Base-by-base conservation (phyloP, 2,797 vertebrate species). In the Sebastes paucispinis region DNA sequence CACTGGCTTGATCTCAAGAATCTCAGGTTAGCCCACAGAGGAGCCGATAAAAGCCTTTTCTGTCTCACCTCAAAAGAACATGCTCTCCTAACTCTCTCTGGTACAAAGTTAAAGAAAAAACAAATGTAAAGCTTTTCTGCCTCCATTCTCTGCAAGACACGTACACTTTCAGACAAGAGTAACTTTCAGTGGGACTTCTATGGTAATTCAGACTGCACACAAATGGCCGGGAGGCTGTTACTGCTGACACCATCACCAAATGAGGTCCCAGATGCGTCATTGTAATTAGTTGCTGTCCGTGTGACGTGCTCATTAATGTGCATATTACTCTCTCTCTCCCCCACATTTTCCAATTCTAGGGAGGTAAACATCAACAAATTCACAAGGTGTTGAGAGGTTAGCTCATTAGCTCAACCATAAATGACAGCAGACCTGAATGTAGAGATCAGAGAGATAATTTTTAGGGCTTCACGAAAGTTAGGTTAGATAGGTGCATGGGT, bases 231-330 rank as follows among this genome's bases (percentile, higher is more conserved):
- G 31, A 79, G 86, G 58, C 69, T 67, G 75, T 83, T 81, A 31
- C 69, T 65, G 59, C 68, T 74, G 85, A 93, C 80, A 85, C 78
- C 63, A n/a, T 55, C 71, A 32, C 65, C 72, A 89, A 87, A 88
- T 76, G 65, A 92, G 75, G 73, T 73, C 81, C 82, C 86, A 77
- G 80, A 87, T 75, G 78, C 65, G 36, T 90, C 79, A 67, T 58
- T 87, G 82, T 89, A 92, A 94, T 94, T 93, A 91, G 73, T 22
- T 77, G 69, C 86, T 84, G 39, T 88, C 77, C 55, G 59, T 32
- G n/a, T 86, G 75, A 88, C 75, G 24, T 65, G 79, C 84, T 91
- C 87, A 91, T 93, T 93, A 92, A 94, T 85, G 87, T 72, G 80
- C 70, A 83, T 63, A 82, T 88, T 82, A 78, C 80, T 81, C 47